Percentiles rank a stretch among this genome's conserved stretches.
Evolutionary conservation across 2,797 vertebrate genomes (phyloP).

Genomic region (Gadopsis marmoratus): DNA sequence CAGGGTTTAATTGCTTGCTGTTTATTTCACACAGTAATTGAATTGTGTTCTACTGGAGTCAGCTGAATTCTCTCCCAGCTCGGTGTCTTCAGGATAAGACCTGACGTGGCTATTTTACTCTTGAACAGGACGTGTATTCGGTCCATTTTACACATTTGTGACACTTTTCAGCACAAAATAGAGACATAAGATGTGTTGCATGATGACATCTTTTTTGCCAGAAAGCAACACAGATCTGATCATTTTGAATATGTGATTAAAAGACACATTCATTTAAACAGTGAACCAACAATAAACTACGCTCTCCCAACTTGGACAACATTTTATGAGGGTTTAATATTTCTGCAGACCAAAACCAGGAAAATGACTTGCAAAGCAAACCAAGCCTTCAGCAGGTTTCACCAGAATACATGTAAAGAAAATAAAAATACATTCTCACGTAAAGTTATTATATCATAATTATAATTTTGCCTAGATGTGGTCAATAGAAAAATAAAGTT

Average conservation of each 20-base stretch:
- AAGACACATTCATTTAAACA: background rate
- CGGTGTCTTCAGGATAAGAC: background rate
- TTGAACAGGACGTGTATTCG: background rate
- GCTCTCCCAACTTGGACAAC: background rate
- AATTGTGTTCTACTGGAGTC: conserved; percentile 16
- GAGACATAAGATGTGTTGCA: background rate
- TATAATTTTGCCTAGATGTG: too few species aligned
- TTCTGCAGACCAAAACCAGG: too few species aligned
- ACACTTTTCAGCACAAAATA: background rate
- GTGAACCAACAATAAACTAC: background rate
- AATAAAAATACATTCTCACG: too few species aligned
- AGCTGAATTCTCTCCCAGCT: background rate
- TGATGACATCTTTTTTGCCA: background rate
- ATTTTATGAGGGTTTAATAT: background rate
- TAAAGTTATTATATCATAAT: too few species aligned
- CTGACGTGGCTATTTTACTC: background rate
- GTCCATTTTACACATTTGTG: background rate
- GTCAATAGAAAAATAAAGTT: background rate
- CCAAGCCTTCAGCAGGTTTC: background rate
- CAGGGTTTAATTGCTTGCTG: background rate
- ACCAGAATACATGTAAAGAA: too few species aligned
- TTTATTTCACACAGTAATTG: background rate
- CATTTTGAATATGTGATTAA: background rate
- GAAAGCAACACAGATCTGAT: background rate
- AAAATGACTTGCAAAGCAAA: too few species aligned